Base-by-base conservation (phyloP, 2,888 invertebrate species). In the Augochlorella aurata region DNA sequence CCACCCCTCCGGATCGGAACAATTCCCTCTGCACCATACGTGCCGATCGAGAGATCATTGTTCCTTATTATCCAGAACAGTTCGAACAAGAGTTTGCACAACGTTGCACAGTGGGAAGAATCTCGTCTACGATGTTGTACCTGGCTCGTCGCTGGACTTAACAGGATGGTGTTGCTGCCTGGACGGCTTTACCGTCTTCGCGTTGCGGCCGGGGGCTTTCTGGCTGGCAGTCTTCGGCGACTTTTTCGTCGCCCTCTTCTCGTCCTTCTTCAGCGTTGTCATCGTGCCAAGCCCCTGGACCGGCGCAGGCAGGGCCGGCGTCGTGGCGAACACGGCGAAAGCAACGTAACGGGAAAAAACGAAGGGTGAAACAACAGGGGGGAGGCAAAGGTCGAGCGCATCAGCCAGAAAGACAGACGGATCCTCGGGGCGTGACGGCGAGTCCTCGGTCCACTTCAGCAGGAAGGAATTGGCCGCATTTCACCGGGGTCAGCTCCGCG, bases 241-340 rank as follows among this genome's bases (percentile, higher is more conserved):
- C 77, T 88, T 91, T 73, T 87, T 91, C 79, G 80, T 71, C 54
- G 84, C 81, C 77, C 81, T 89, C 81, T 89, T 87, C 74, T 73
- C 81, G 76, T 92, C 90, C 79, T 90, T 91, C 74, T 85, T 89
- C 67, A 88, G 78, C 77, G 91, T 91, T 90, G 91, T 92, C 84
- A 73, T 83, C 73, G 69, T 79, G 79, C 61, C 75, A 76, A 73
- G 18, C 7, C 29, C n/a, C 10, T 16, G 24, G 10, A 63, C 61
- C 44, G 54, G 24, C 45, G 29, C 54, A 18, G 54, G 58, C 52
- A 58, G 45, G 24, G 24, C 38, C 44, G 54, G n/a, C n/a, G 61
- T 63, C 61, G 61, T 29, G 63, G 38, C 38, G 38, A 63, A 63
- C 5, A 50, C 5, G n/a, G 16, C 18, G 1, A n/a, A 44, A 44